A percentile compares a stretch with the other conserved stretches of the same genome.
phyloP scores from a whole-genome alignment of 2,888 invertebrate species.

The Sepiola atlantica region DNA sequence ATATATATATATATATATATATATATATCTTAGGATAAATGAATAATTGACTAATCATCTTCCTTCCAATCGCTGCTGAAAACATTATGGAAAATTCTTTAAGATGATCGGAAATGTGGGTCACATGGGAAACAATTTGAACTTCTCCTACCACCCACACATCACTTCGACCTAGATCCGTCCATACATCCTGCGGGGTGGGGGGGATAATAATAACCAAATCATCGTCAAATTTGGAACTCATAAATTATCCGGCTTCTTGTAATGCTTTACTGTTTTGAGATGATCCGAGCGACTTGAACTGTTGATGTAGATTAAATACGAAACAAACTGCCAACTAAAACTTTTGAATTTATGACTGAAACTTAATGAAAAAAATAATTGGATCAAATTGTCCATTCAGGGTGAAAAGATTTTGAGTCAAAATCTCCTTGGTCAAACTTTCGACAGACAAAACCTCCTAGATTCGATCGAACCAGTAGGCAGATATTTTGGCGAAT shows the following conservation, averaged over 20 bases:
- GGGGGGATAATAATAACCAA: not conserved
- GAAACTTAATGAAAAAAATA: too few species aligned
- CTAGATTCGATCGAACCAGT: too few species aligned
- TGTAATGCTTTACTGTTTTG: not conserved
- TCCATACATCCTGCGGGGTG: not conserved
- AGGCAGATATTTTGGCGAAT: too few species aligned
- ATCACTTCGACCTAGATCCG: not conserved
- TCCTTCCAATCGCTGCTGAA: not conserved
- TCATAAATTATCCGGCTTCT: not conserved
- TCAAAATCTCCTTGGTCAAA: too few species aligned
- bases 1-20: slow-evolving; percentile 6
- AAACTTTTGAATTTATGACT: too few species aligned
- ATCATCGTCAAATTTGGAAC: not conserved
- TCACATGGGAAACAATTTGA: not conserved
- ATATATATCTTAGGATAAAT: not conserved
- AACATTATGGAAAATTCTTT: not conserved
- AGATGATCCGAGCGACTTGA: not conserved
- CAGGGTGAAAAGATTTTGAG: too few species aligned
- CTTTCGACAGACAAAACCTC: too few species aligned
- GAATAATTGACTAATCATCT: not conserved
- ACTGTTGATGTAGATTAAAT: not conserved
- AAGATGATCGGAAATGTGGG: not conserved
- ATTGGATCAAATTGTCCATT: too few species aligned
- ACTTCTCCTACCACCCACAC: not conserved
- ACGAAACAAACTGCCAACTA: too few species aligned